A percentile compares a stretch with the other conserved stretches of the same genome.
Evolutionary conservation across 2,113 vertebrate species (phyloP).

Genomic region (Anarrhichthys ocellatus): DNA sequence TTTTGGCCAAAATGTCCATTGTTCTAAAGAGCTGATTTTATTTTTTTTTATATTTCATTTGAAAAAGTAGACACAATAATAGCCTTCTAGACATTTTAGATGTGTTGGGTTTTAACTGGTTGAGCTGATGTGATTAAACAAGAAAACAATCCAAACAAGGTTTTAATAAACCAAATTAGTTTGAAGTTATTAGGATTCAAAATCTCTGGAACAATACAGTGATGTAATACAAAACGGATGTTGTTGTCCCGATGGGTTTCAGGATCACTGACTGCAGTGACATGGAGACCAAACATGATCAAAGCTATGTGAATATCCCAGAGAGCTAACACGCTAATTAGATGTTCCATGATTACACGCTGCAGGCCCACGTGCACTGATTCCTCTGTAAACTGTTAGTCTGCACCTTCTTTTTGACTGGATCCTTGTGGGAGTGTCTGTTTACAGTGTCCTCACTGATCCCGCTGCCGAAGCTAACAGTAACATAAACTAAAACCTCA

Average conservation of each 20-base stretch:
- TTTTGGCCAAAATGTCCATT: neutral
- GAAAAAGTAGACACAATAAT: neutral
- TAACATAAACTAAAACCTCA: constrained; percentile 1
- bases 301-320: constrained; percentile 13
- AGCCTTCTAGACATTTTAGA: neutral
- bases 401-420: neutral
- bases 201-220: neutral
- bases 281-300: neutral
- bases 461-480: neutral
- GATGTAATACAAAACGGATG: neutral
- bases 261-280: neutral
- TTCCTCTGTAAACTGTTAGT: constrained; percentile 5
- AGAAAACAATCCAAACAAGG: neutral
- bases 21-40: neutral
- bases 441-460: constrained; percentile 2
- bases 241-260: neutral
- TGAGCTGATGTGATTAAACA: neutral
- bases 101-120: neutral
- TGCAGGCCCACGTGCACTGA: neutral
- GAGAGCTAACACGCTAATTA: neutral
- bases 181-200: neutral
- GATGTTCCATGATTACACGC: neutral
- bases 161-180: neutral
- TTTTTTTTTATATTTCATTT: neutral
- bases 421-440: neutral